phyloP scores from a whole-genome alignment of 2,113 vertebrate species.

The Nothobranchius kuhntae region DNA sequence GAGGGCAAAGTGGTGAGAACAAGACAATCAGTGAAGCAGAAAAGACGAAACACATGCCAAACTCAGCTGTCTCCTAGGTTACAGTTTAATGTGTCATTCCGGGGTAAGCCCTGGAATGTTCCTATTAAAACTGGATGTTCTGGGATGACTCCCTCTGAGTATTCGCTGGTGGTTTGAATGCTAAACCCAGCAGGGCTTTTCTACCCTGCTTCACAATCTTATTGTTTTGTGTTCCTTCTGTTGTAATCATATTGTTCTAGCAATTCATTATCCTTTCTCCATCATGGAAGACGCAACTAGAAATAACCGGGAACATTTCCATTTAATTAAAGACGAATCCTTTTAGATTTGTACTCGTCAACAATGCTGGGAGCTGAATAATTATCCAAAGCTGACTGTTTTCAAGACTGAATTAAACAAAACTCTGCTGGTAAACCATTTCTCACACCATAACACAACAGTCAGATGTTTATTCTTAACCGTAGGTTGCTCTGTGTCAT shows the following conservation, averaged over 20 bases:
- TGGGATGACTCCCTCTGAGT: conserved; percentile 23
- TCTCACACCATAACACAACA: too few species aligned
- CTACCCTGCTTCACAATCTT: conserved; percentile 14
- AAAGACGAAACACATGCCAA: conserved; percentile 41
- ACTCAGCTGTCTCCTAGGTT: conserved; percentile 43
- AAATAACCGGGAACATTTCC: conserved; percentile 24
- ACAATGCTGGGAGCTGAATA: background rate
- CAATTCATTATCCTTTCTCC: conserved; percentile 18
- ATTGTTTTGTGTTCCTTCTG: conserved; percentile 17
- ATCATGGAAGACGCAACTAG: conserved; percentile 16
- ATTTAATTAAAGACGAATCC: conserved; percentile 2
- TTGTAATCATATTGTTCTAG: conserved; percentile 15
- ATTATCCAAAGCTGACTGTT: background rate
- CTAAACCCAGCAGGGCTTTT: background rate
- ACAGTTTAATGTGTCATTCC: conserved; percentile 39
- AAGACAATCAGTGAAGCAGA: conserved; percentile 52
- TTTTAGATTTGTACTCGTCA: background rate
- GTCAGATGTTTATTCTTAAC: background rate
- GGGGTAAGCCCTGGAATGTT: conserved; percentile 39
- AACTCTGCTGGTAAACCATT: too few species aligned
- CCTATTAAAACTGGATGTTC: conserved; percentile 59
- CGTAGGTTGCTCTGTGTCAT: background rate
- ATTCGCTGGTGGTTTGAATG: conserved; percentile 19
- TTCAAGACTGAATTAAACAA: background rate
- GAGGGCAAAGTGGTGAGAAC: conserved; percentile 33